Base-by-base conservation (phyloP, 1,140 invertebrate genomes). In the Stegodyphus mimosarum region DNA sequence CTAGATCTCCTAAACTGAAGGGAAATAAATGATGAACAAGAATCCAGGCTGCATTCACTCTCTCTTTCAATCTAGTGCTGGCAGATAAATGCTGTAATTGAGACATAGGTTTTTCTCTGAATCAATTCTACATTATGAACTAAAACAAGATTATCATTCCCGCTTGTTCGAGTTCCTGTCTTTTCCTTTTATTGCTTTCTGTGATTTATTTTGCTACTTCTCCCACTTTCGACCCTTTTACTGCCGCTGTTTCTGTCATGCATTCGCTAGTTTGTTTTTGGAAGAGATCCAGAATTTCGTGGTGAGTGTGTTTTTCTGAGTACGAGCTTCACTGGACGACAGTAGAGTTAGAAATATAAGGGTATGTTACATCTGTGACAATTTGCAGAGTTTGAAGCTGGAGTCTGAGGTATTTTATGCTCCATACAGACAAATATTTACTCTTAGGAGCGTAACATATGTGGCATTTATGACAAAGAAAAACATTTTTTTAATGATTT, bases 121-220 rank as follows among this genome's bases (percentile, higher is more conserved):
- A 74, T 74, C 72, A 74, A 74, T 74, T 74, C 52, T 33, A 52
- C 72, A 74, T 74, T 52, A 48, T 48, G 52, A 60, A 55, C 10
- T 53, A 60, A 74, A 74, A 60, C 52, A 74, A 74, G 51, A 74
- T 74, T 74, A 74, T 60, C 52, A 74, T 60, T 52, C 53, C 53
- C 13, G 53, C 55, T 11, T 33, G 52, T n/a, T 48, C 48, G 50
- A 50, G 6, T 10, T n/a, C 49, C 48, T 74, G 52, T 55, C 72
- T 74, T 33, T 49, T 33, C 53, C 51, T 74, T 74, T 74, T 60
- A 74, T 74, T 74, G 53, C 51, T 13, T 74, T 74, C 55, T 33
- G 3, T 33, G 33, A 33, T 33, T 33, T 33, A 33, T 33, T 33
- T 33, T 33, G 33, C 33, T 33, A 33, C 33, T 33, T 33, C 33